Percentiles rank a stretch among this genome's conserved stretches.
phyloP scores from a whole-genome alignment of 92 coral and sea anemone species.

The Scolanthus callimorphus region DNA sequence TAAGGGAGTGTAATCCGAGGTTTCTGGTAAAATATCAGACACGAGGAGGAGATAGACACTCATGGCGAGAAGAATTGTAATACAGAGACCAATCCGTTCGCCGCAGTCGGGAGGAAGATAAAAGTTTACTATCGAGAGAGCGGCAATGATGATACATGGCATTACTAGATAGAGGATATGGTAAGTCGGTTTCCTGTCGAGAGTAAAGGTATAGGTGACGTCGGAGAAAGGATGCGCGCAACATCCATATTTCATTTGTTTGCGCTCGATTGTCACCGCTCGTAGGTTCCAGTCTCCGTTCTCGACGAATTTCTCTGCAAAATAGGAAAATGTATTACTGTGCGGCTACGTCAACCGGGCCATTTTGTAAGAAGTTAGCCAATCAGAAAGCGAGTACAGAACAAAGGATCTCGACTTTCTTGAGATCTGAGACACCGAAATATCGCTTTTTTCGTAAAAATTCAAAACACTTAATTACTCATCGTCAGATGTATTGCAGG shows the following conservation, averaged over 20 bases:
- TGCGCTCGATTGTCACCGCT: constrained; percentile 17
- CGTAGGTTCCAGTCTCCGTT: constrained; percentile 83
- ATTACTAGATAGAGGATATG: constrained; percentile 71
- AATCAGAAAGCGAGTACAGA: no score
- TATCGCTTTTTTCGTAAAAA: no score
- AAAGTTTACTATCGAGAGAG: constrained; percentile 56
- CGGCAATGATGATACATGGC: constrained; percentile 58
- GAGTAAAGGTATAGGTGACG: constrained; percentile 48
- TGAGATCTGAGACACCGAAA: no score
- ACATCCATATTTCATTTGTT: constrained; percentile 28
- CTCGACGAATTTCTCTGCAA: constrained; percentile 45
- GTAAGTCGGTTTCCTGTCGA: constrained; percentile 67
- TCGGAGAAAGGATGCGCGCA: constrained; percentile 61
- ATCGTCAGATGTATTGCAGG: no score
- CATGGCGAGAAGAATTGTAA: constrained; percentile 68
- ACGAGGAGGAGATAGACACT: constrained; percentile 73
- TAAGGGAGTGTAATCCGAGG: constrained; percentile 64
- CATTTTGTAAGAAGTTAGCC: no score
- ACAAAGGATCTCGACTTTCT: no score
- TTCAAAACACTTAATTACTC: no score
- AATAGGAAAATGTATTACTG: no score
- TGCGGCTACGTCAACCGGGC: no score
- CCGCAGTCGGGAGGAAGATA: constrained; percentile 83
- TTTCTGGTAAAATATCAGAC: constrained; percentile 72
- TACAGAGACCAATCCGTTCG: constrained; percentile 76